Conservation (phyloP, 2,113 vertebrate genomes). For the Crypturellus undulatus region DNA sequence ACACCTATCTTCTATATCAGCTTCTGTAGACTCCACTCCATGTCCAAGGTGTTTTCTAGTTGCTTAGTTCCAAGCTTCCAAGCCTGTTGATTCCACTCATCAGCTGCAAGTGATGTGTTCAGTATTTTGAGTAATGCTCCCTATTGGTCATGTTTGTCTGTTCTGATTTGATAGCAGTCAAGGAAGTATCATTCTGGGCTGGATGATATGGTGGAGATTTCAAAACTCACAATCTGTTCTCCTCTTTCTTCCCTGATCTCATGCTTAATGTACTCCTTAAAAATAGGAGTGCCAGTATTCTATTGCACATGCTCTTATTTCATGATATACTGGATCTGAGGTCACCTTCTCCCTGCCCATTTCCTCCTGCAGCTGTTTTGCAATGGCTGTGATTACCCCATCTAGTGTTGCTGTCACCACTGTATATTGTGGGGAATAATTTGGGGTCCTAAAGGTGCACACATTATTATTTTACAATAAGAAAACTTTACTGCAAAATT, state of each 20-base stretch:
- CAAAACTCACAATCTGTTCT: neutral
- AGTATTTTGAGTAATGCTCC: fast-evolving
- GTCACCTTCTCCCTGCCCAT: neutral
- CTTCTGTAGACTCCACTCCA: neutral
- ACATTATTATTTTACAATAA: neutral
- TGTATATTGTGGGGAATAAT: neutral
- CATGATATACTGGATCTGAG: neutral
- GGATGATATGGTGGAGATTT: neutral
- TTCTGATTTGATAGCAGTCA: neutral
- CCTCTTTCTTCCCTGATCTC: neutral
- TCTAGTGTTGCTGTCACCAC: neutral
- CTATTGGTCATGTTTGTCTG: neutral
- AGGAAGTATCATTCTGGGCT: neutral
- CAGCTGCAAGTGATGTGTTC: neutral
- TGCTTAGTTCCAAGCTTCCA: neutral
- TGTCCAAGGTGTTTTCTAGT: neutral
- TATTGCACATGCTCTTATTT: neutral
- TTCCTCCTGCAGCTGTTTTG: neutral
- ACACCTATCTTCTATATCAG: neutral
- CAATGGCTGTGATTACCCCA: neutral
- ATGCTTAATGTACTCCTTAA: neutral
- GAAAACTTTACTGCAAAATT: neutral
- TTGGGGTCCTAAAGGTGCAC: neutral
- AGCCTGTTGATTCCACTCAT: neutral
- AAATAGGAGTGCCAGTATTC: neutral